Base-by-base conservation (phyloP, 2,797 vertebrate species). In the Echiichthys vipera region DNA sequence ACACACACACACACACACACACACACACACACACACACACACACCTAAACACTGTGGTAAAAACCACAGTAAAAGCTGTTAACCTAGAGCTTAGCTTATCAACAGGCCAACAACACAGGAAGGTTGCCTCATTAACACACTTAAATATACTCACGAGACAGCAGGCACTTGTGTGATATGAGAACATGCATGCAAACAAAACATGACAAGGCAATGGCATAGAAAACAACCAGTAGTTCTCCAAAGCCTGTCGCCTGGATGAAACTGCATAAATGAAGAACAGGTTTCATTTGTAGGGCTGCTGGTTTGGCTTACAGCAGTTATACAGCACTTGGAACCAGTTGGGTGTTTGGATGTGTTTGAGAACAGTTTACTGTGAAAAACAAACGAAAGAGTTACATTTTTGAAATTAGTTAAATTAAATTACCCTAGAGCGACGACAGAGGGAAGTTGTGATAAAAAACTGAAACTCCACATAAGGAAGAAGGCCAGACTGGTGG, bases 41-140 rank as follows among this genome's bases (percentile, higher is more conserved):
- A 75, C 71, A 74, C 51, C 51, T 83, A 80, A 86, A 86, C 80
- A 40, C 72, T 18, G 22, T n/a, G 42, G 65, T 84, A 78, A 90
- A n/a, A 90, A 83, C 42, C 73, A 57, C 71, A 88, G 66, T 80
- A 74, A 87, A 92, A 81, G 55, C 78, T 63, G 77, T 88, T 84
- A 86, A 86, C 80, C 75, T 78, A 47, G 75, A 77, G 63, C 64
- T 83, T 45, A 83, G 84, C 71, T 80, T 74, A 90, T 91, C 80
- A 85, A 68, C 83, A 51, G 59, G 67, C 76, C 70, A 70, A 78
- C 83, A 88, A 85, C 84, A 80, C 78, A 66, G 81, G 84, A 80
- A 79, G 71, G 66, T 67, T 74, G 74, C 53, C 73, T 88, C 74
- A 83, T 90, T 89, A 87, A 88, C 82, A 66, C 75, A 36, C 58